These are phyloP conservation scores for Rhabdophis nuchalis DNA, from an alignment of 2,797 vertebrate genomes.

Conservation along the genomic window DNA sequence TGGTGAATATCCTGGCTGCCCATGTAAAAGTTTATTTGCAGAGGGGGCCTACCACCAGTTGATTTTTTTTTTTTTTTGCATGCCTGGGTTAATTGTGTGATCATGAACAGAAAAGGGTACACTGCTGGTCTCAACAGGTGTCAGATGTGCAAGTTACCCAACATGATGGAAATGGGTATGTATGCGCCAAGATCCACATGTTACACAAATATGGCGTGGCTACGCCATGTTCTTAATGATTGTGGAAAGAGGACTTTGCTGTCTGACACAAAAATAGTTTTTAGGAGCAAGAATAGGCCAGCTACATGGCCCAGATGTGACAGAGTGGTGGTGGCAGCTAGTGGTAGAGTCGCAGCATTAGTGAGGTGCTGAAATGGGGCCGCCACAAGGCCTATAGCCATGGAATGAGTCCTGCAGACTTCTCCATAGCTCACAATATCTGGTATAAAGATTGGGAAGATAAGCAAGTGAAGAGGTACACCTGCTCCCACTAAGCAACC, in stretches of 20 bases:
- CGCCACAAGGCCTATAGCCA: conserved; percentile 20
- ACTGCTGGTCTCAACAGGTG: conserved; percentile 17
- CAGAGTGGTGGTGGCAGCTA: conserved; percentile 8
- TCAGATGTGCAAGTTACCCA: conserved; percentile 7
- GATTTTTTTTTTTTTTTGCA: conserved; percentile 25
- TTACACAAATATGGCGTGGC: conserved; percentile 10
- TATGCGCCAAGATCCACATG: background rate
- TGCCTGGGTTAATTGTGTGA: conserved; percentile 36
- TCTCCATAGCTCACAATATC: conserved; percentile 55
- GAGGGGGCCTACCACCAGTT: conserved; percentile 23
- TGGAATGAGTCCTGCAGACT: conserved; percentile 19
- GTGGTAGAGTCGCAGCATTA: conserved; percentile 39
- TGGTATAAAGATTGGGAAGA: conserved; percentile 53
- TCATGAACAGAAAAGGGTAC: conserved; percentile 28
- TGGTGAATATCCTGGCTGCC: conserved; percentile 35
- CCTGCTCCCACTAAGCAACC: conserved; percentile 47
- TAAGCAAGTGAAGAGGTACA: conserved; percentile 21
- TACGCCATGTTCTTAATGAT: background rate
- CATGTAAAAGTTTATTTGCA: conserved; percentile 26
- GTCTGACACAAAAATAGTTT: conserved; percentile 21
- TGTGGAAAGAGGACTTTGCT: background rate
- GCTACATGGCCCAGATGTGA: background rate
- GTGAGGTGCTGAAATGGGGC: conserved; percentile 8
- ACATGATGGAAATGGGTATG: background rate
- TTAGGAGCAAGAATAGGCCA: background rate